Percentiles rank a stretch among this genome's conserved stretches.
phyloP scores from a whole-genome alignment of 2,797 vertebrate species.

The Eulemur albifrons region DNA sequence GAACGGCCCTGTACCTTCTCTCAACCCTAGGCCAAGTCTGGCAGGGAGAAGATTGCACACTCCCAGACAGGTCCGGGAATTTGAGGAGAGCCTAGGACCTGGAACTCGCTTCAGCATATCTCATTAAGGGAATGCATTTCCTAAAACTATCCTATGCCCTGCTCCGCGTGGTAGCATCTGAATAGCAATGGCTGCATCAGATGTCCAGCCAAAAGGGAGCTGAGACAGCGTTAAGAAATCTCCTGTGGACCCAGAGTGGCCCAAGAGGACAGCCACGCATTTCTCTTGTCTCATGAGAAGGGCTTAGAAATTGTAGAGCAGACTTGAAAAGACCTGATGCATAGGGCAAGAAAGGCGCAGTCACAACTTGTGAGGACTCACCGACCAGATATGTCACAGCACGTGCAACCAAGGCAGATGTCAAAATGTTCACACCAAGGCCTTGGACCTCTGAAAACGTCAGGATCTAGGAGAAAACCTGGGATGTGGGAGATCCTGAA shows the following conservation, averaged over 20 bases:
- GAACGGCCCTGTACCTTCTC: background rate
- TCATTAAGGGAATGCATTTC: background rate
- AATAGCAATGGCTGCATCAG: background rate
- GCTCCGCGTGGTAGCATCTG: background rate
- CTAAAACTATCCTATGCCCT: background rate
- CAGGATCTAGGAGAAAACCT: background rate
- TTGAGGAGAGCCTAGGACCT: background rate
- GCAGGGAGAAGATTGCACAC: background rate
- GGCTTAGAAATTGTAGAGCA: background rate
- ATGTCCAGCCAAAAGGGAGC: background rate
- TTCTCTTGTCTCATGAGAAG: background rate
- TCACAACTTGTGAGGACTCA: background rate
- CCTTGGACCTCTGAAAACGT: background rate
- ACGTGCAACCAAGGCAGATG: background rate
- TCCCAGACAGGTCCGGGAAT: background rate
- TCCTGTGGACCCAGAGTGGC: background rate
- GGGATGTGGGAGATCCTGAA: background rate
- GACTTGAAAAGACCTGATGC: background rate
- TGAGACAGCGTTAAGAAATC: background rate
- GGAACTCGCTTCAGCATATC: background rate
- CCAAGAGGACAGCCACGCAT: background rate
- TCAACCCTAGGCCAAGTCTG: background rate
- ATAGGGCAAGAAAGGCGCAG: background rate
- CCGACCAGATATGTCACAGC: background rate
- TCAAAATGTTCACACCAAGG: background rate